Evolutionary conservation across 2,888 invertebrate species (phyloP).

Genomic region (Coelogynopora nodosa): DNA sequence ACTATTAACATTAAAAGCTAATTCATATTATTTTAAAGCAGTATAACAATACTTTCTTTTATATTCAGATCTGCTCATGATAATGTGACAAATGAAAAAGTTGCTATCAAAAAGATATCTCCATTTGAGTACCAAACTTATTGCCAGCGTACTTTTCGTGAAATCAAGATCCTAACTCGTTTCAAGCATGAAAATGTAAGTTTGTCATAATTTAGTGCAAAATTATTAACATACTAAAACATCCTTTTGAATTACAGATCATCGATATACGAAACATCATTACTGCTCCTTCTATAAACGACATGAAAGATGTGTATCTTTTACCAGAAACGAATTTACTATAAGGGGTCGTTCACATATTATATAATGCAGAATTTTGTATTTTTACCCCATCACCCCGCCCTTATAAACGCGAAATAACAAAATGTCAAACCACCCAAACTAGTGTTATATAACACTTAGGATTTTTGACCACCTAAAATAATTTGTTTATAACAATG

Average conservation of each 20-base stretch:
- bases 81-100: slow-evolving; percentile 76
- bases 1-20: too few relatives aligned
- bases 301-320: slow-evolving; percentile 87
- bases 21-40: too few relatives aligned
- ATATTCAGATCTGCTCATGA: slow-evolving; percentile 62
- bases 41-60: too few relatives aligned
- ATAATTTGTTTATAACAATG: too few relatives aligned
- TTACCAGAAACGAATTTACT: too few relatives aligned
- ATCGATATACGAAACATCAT: slow-evolving; percentile 99
- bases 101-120: slow-evolving; percentile 99
- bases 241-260: slow-evolving; percentile 67
- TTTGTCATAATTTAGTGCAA: background rate
- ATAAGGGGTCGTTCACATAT: too few relatives aligned
- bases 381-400: too few relatives aligned
- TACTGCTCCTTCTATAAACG: slow-evolving; percentile 86
- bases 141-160: slow-evolving; percentile 94
- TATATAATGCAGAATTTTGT: too few relatives aligned
- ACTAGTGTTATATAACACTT: too few relatives aligned
- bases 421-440: too few relatives aligned
- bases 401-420: too few relatives aligned
- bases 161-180: slow-evolving; percentile 97
- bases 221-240: background rate
- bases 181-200: slow-evolving; percentile 97
- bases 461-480: too few relatives aligned
- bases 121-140: slow-evolving; percentile 99